phyloP scores from a whole-genome alignment of 2,797 vertebrate genomes.

The Gallinago stenura region DNA sequence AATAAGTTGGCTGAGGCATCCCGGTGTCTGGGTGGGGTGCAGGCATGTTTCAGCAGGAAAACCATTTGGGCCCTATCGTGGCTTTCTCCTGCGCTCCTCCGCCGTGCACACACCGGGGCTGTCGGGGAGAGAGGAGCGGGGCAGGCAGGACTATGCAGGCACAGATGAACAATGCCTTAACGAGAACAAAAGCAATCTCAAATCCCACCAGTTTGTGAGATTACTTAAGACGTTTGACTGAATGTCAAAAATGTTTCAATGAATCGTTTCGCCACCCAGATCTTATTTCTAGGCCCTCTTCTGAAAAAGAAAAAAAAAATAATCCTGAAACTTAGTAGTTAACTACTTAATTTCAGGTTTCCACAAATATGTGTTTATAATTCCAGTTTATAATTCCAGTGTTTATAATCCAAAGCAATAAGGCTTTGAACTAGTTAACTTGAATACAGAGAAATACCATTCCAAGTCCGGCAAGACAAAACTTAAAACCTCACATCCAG shows the following conservation, averaged over 20 bases:
- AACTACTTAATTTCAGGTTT: slow-evolving; percentile 22
- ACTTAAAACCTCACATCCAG: not conserved
- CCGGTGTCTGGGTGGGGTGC: not conserved
- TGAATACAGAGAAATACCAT: not conserved
- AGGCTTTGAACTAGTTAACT: slow-evolving; percentile 7
- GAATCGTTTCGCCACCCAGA: slow-evolving; percentile 16
- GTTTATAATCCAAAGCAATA: not conserved
- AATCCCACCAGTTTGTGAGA: slow-evolving; percentile 44
- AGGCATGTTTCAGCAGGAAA: slow-evolving; percentile 43
- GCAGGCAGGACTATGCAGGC: slow-evolving; percentile 43
- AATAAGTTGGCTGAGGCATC: not conserved
- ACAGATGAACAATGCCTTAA: slow-evolving; percentile 42
- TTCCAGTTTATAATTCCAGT: not conserved
- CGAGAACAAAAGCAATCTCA: slow-evolving; percentile 50
- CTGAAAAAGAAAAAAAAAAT: not conserved
- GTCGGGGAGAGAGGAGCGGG: not conserved
- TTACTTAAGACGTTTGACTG: slow-evolving; percentile 40
- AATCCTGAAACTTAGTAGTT: not conserved
- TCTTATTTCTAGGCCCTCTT: slow-evolving; percentile 7
- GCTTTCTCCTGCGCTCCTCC: not conserved
- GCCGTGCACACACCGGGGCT: not conserved
- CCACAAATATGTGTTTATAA: not conserved
- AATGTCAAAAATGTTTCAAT: slow-evolving; percentile 52
- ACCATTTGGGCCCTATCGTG: not conserved
- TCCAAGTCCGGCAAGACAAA: not conserved